Conservation (phyloP, 2,113 vertebrate species). For the Malurus melanocephalus region DNA sequence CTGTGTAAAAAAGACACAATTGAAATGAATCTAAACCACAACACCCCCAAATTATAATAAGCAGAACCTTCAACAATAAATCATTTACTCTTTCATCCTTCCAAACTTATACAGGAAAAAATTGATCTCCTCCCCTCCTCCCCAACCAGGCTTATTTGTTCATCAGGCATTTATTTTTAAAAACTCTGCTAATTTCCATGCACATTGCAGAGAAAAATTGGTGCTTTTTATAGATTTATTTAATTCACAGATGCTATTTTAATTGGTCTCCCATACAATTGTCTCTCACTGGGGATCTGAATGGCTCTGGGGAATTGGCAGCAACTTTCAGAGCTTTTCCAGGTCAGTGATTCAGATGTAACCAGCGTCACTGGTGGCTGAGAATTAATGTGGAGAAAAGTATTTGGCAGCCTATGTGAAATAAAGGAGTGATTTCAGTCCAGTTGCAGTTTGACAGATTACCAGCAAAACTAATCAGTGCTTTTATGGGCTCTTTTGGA, state of each 20-base stretch:
- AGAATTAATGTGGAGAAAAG: slow-evolving; percentile 17
- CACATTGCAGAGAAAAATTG: neutral
- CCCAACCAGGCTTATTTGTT: neutral
- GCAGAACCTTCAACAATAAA: neutral
- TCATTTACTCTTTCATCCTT: slow-evolving; percentile 10
- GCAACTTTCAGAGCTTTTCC: slow-evolving; percentile 33
- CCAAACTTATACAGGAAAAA: neutral
- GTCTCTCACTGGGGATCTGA: slow-evolving; percentile 19
- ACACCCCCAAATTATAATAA: neutral
- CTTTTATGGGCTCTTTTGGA: neutral
- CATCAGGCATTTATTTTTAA: slow-evolving; percentile 19
- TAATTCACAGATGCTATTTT: slow-evolving; percentile 49
- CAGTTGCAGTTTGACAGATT: slow-evolving; percentile 11
- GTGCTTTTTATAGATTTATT: slow-evolving; percentile 43
- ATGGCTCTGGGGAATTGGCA: slow-evolving; percentile 37
- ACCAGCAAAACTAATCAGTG: neutral
- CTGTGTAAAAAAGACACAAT: neutral
- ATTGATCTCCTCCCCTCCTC: neutral
- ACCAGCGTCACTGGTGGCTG: neutral
- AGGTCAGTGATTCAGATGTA: slow-evolving; percentile 6
- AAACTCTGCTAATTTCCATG: slow-evolving; percentile 14
- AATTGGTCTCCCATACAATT: slow-evolving; percentile 33
- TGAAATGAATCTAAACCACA: neutral
- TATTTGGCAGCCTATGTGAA: neutral
- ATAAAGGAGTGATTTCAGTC: slow-evolving; percentile 11